Conservation (phyloP, 2,797 vertebrate species). For the Antrozous pallidus region DNA sequence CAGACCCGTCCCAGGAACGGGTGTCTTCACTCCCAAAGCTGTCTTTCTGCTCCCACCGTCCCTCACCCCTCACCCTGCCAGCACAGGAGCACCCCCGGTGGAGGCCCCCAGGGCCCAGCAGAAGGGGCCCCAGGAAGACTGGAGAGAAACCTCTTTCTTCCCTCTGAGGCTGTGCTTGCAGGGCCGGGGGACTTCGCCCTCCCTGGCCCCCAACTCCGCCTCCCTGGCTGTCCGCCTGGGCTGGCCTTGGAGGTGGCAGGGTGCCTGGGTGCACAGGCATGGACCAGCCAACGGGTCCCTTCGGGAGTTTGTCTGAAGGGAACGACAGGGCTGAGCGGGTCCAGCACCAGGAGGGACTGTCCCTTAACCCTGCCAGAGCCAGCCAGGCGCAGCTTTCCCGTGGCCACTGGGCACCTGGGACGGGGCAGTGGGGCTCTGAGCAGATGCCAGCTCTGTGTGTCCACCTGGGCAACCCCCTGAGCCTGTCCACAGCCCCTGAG, state of each 20-base stretch:
- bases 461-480: background rate
- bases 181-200: background rate
- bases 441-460: too few species aligned
- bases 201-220: background rate
- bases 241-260: background rate
- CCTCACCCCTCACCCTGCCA: background rate
- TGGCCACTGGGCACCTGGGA: background rate
- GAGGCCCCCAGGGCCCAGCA: background rate
- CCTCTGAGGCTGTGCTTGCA: background rate
- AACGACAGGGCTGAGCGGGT: background rate
- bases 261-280: fast-evolving
- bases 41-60: background rate
- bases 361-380: background rate
- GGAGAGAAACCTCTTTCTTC: background rate
- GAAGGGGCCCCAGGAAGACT: background rate
- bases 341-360: background rate
- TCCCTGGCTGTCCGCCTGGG: too few species aligned
- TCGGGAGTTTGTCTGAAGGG: background rate
- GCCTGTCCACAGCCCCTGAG: too few species aligned
- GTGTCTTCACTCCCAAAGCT: background rate
- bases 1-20: background rate
- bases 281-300: background rate
- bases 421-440: fast-evolving
- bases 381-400: background rate
- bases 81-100: background rate